Evolutionary conservation across 2,113 vertebrate species (phyloP).

Genomic region (Phaetusa simplex): DNA sequence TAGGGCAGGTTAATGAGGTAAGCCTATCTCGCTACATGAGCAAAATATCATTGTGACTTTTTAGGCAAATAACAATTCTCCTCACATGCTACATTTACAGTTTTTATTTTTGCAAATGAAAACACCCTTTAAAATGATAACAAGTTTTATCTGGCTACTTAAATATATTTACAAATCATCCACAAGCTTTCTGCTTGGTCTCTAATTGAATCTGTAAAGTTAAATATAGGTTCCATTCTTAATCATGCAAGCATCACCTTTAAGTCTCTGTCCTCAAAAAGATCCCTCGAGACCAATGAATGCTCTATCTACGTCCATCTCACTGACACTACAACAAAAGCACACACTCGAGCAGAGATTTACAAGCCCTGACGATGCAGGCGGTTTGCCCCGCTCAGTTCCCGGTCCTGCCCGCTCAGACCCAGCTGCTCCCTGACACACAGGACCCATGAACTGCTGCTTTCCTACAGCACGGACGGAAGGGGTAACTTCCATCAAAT

Average conservation of each 20-base stretch:
- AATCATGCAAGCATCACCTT: background rate
- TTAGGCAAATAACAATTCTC: background rate
- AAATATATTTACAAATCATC: background rate
- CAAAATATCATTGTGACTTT: background rate
- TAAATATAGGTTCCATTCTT: background rate
- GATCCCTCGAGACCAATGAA: rapidly evolving
- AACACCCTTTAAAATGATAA: background rate
- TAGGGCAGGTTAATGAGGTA: background rate
- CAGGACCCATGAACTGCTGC: too few relatives aligned
- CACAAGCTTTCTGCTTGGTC: background rate
- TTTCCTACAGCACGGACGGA: rapidly evolving
- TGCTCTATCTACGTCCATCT: rapidly evolving
- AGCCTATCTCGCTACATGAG: background rate
- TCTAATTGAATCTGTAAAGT: background rate
- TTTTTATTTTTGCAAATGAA: background rate
- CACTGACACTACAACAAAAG: background rate
- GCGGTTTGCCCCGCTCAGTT: rapidly evolving
- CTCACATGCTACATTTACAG: background rate
- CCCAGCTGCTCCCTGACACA: background rate
- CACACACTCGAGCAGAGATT: background rate
- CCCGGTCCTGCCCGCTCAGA: background rate
- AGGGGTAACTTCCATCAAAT: too few relatives aligned
- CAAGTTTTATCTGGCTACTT: background rate
- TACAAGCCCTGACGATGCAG: background rate
- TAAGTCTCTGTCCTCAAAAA: background rate